Evolutionary conservation across 2,797 vertebrate species (phyloP), one percentile per base, ranked within the genome.

Genomic region (Astyanax mexicanus): DNA sequence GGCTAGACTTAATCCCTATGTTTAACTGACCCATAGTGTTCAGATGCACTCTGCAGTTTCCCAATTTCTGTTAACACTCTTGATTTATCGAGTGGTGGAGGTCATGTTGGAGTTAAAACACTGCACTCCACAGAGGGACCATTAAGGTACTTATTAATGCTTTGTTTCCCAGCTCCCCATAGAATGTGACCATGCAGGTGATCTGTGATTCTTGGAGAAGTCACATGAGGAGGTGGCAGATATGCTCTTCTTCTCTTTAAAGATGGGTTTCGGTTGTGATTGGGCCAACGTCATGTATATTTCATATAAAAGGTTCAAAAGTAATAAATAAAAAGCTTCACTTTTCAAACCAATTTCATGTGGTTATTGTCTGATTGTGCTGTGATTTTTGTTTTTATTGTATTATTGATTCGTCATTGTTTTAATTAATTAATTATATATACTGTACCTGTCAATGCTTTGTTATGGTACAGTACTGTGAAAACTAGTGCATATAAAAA

Each of bases 291-390:
- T 79, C 27, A 54, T 83, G 75, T 90, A 81, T 85, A 82, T 89
- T 91, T 89, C 86, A 88, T 81, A 54, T 79, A 79, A 81, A 89
- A 79, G 81, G 74, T 84, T 90, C 83, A 89, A 89, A 92, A 90
- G 90, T 81, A 35, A 77, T 23, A 32, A 79, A 74, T 49, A 89
- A 82, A 75, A 84, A 67, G 78, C 83, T 85, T 72, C 86, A 88
- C 90, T 91, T 92, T 92, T 91, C 82, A 91, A 88, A 80, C 74
- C 2, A 66, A 78, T 54, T 49, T 12, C 2, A 23, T 25, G 4
- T 79, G 32, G 15, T 49, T 35, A 32, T 47, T 35, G 17, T 29
- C 27, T 29, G 21, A 21, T 2, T 54, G 12, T 45, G 21, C 2
- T 54, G 1, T 58, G 29, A 17, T 58, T 17, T 58, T 32, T 3